Percentiles rank a stretch among this genome's conserved stretches.
phyloP scores from a whole-genome alignment of 2,113 vertebrate species.

The Xiphias gladius region DNA sequence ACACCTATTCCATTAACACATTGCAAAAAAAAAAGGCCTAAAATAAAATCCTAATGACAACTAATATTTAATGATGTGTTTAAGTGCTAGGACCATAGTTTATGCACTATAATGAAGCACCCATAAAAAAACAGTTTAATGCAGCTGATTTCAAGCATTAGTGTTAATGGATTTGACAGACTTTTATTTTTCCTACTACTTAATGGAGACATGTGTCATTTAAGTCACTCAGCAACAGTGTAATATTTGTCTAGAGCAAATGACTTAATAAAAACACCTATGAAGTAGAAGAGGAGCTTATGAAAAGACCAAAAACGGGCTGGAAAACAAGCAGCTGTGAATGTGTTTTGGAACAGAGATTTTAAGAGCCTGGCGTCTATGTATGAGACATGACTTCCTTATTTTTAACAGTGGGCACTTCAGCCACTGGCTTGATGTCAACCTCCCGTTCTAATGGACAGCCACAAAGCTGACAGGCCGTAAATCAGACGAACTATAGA shows the following conservation, averaged over 20 bases:
- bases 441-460: slow-evolving; percentile 79
- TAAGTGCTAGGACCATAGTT: slow-evolving; percentile 64
- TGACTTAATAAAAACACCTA: slow-evolving; percentile 36
- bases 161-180: slow-evolving; percentile 52
- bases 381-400: slow-evolving; percentile 70
- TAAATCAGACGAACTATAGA: slow-evolving; percentile 81
- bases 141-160: slow-evolving; percentile 35
- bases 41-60: slow-evolving; percentile 68
- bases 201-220: slow-evolving; percentile 43
- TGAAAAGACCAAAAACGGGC: slow-evolving; percentile 23
- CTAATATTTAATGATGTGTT: slow-evolving; percentile 71
- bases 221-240: slow-evolving; percentile 41
- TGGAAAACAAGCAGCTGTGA: slow-evolving; percentile 42
- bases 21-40: slow-evolving; percentile 55
- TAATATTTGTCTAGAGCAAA: slow-evolving; percentile 34
- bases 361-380: slow-evolving; percentile 47
- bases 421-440: slow-evolving; percentile 80
- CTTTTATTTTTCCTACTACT: slow-evolving; percentile 40
- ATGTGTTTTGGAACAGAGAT: slow-evolving; percentile 53
- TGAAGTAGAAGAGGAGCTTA: slow-evolving; percentile 20
- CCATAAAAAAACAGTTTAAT: slow-evolving; percentile 59
- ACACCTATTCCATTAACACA: slow-evolving; percentile 56
- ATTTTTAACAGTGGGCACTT: slow-evolving; percentile 69
- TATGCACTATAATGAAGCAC: slow-evolving; percentile 58
- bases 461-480: slow-evolving; percentile 77